Base-by-base conservation (phyloP, 2,797 vertebrate genomes). In the Falco concolor region DNA sequence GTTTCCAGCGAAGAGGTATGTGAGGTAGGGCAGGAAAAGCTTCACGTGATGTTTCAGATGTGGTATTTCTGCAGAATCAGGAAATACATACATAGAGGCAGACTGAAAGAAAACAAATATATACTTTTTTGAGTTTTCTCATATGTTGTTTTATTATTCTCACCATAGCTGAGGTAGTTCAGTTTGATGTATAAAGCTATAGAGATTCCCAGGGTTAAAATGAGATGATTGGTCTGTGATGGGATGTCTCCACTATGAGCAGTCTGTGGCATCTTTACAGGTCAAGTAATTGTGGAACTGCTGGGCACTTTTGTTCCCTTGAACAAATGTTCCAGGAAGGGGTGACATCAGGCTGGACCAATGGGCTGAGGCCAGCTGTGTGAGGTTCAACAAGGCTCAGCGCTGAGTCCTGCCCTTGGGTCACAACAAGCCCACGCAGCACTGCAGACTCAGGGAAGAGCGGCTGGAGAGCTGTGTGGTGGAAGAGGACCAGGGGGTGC, bases 381-480 rank as follows among this genome's bases (percentile, higher is more conserved):
- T 24, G 19, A 75, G n/a, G 3, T 75, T 74, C 13, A 63, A 25
- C 25, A 50, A 73, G 36, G 44, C 19, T 5, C 49, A 22, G 9
- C 38, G 59, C 19, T 0, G 0, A 5, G 44, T 34, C 3, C 24
- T 40, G 28, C 24, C 25, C 72, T 50, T n/a, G 5, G 30, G 34
- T 12, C 52, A 42, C 22, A 83, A 36, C 18, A 56, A 42, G 6
- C 8, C 42, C 30, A 17, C 6, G 28, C n/a, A 63, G 3, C 0
- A 1, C 15, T 52, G 18, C 15, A 45, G 38, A 28, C 17, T 36
- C 44, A 17, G 12, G 28, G 10, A 10, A 17, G 24, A 32, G 50
- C 34, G n/a, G 1, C 10, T 72, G 34, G 32, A 49, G 20, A 83
- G 20, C 27, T 87, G 40, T 30, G 7, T 0, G 1, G 20, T 0